phyloP scores from a whole-genome alignment of 2,888 invertebrate species.

The Leucophenga maculata region DNA sequence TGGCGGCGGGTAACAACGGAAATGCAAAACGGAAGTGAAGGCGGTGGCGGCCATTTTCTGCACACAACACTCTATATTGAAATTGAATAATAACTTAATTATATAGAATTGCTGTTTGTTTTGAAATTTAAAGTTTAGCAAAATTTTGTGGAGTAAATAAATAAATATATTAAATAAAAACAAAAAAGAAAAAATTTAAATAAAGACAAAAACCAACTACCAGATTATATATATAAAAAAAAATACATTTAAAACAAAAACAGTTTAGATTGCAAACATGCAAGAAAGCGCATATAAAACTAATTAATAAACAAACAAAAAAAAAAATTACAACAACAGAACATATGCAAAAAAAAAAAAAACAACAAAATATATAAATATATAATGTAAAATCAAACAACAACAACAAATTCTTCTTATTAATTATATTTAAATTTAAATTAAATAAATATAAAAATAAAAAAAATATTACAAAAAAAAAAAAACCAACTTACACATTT shows the following conservation, averaged over 20 bases:
- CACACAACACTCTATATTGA: too few relatives aligned
- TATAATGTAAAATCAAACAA: constrained; percentile 68
- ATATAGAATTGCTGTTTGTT: neutral
- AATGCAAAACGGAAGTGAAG: too few relatives aligned
- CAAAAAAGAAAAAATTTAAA: neutral
- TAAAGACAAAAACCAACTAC: neutral
- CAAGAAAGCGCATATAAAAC: constrained; percentile 14
- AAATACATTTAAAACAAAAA: neutral
- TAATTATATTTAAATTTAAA: constrained; percentile 69
- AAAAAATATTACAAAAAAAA: constrained; percentile 60
- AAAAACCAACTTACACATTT: constrained; percentile 55
- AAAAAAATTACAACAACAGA: constrained; percentile 45
- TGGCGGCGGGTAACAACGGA: neutral
- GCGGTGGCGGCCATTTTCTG: neutral
- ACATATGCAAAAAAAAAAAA: constrained; percentile 65
- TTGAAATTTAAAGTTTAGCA: constrained; percentile 7
- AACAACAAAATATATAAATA: constrained; percentile 63
- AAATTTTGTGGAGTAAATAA: constrained; percentile 20
- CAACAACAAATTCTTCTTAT: constrained; percentile 66
- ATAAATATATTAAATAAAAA: constrained; percentile 54
- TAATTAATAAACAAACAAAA: constrained; percentile 7
- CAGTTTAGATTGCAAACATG: neutral
- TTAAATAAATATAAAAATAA: constrained; percentile 67
- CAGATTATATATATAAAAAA: neutral
- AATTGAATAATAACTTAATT: neutral